Conservation (phyloP, 2,888 invertebrate species). For the Abscondita cerata region DNA sequence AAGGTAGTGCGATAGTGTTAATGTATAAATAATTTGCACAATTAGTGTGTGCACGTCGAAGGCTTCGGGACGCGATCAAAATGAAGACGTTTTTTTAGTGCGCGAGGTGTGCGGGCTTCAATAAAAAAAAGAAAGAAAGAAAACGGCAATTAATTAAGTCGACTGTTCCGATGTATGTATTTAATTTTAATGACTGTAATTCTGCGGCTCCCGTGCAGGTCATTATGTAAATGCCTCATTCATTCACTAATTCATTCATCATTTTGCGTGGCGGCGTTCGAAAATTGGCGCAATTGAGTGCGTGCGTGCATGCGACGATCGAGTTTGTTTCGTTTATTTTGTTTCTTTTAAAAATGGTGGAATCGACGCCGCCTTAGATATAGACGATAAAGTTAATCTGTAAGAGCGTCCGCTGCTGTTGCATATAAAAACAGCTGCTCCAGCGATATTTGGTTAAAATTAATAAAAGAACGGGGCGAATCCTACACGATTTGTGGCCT, state of each 20-base stretch:
- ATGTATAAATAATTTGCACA: constrained; percentile 4
- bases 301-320: no score
- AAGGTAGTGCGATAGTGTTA: constrained; percentile 1
- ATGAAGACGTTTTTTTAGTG: no score
- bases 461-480: constrained; percentile 43
- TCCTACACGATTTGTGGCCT: constrained; percentile 43
- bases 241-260: no score
- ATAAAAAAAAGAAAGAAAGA: no score
- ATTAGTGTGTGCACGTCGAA: not conserved
- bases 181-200: constrained; percentile 9
- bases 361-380: constrained; percentile 24
- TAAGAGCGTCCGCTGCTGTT: constrained; percentile 30
- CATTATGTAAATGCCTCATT: not conserved
- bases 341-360: constrained; percentile 1
- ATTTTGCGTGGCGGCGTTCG: no score
- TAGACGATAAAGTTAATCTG: constrained; percentile 36
- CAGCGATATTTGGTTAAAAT: constrained; percentile 46
- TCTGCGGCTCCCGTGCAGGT: not conserved
- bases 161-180: not conserved
- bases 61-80: no score
- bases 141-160: not conserved
- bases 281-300: no score
- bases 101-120: no score
- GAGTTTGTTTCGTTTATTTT: not conserved
- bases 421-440: constrained; percentile 45